Evolutionary conservation across 2,888 invertebrate genomes (phyloP).

Genomic region (Tenthredo livida): DNA sequence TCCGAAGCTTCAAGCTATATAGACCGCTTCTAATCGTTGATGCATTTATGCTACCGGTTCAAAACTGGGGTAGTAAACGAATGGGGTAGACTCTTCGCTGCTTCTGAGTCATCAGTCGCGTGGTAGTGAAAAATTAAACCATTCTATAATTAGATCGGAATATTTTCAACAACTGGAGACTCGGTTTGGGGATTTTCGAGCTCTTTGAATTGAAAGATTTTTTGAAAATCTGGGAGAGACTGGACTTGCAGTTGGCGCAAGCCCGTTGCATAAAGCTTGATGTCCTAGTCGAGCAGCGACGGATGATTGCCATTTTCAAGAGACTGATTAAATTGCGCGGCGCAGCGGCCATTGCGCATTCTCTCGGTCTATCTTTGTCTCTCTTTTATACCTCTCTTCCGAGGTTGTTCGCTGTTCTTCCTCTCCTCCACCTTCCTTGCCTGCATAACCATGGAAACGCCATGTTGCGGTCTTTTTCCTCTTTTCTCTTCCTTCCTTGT

Average conservation of each 20-base stretch:
- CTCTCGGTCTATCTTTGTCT: slow-evolving; percentile 37
- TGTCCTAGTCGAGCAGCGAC: slow-evolving; percentile 37
- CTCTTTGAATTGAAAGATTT: background rate
- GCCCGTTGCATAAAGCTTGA: slow-evolving; percentile 36
- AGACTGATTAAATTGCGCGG: slow-evolving; percentile 53
- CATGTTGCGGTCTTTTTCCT: slow-evolving; percentile 34
- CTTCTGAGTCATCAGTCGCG: background rate
- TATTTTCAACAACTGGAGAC: background rate
- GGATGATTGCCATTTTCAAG: slow-evolving; percentile 52
- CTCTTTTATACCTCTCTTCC: slow-evolving; percentile 24
- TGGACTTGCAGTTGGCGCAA: background rate
- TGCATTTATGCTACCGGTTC: slow-evolving; percentile 8
- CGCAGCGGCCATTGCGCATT: slow-evolving; percentile 51
- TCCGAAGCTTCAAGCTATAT: background rate
- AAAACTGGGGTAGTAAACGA: background rate
- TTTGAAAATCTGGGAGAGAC: background rate
- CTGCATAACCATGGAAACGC: slow-evolving; percentile 53
- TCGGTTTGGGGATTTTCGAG: background rate
- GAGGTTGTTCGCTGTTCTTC: slow-evolving; percentile 28
- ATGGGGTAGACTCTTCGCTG: background rate
- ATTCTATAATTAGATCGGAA: background rate
- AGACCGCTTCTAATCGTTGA: slow-evolving; percentile 12
- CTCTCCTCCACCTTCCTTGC: slow-evolving; percentile 27
- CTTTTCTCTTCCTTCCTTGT: slow-evolving; percentile 41
- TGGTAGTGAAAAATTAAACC: background rate